Evolutionary conservation across 2,113 vertebrate species (phyloP), one percentile per base, ranked within the genome.

Genomic region (Triplophysa dalaica): DNA sequence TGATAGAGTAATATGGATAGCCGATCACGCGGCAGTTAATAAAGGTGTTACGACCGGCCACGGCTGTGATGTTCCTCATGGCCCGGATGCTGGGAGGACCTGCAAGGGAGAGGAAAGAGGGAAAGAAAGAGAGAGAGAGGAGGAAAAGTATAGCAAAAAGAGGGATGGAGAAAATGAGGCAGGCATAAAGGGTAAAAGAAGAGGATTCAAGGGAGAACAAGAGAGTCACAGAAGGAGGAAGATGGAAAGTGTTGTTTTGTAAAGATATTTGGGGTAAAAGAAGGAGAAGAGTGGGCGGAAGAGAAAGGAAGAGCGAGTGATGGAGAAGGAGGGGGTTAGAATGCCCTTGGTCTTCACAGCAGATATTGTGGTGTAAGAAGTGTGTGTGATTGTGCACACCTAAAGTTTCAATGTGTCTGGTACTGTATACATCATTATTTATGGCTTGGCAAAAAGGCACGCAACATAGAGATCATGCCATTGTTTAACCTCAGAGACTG

Each of bases 1-100:
- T 99, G 93, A 99, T 98, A 86, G 97, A 99, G 89, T 99, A 99
- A 88, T 99, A 99, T 0, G 98, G 98, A 86, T 99, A 99, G 73
- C 98, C 98, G 56, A 99, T 99, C 87, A 99, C 98, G 87, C 98
- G 94, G 88, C 98, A 99, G 91, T 96, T 98, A 92, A 99, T 96
- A 86, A 98, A 98, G 82, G 96, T 94, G 91, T 98, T 98, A 88
- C 98, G 93, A 85, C 98, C 98, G 17, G 97, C 98, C 56, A 99
- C 95, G 0, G 98, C 98, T 0, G 98, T 99, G 88, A 99, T 97
- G 91, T 99, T 99, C 87, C 93, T 95, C 98, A 99, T 98, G 0
- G 95, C 94, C 5, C 98, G 93, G 89, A 99, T 99, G 88, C 95
- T 97, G 21, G 98, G 98, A 69, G 96, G 93, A 58, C 98, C 98